phyloP scores from a whole-genome alignment of 2,888 invertebrate genomes.

The Imbricaverruca yamaguchii region DNA sequence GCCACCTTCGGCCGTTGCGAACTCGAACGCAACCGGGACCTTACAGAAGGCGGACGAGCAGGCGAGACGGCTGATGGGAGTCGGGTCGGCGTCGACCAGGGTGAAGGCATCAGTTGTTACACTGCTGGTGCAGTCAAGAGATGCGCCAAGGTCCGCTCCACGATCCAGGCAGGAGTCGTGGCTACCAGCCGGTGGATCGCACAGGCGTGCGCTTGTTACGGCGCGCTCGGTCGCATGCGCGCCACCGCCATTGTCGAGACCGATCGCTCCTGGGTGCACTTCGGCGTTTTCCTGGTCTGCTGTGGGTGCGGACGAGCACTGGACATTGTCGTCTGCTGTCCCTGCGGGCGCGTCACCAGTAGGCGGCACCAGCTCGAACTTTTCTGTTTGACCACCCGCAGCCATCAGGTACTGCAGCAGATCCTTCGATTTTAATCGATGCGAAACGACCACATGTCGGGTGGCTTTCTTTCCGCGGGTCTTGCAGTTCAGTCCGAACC shows the following conservation, averaged over 20 bases:
- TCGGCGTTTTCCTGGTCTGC: no score
- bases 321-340: no score
- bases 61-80: background rate
- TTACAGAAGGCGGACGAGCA: conserved; percentile 3
- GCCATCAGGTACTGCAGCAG: conserved; percentile 44
- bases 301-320: no score
- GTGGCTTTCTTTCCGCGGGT: conserved; percentile 47
- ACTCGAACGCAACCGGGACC: background rate
- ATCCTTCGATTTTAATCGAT: conserved; percentile 44
- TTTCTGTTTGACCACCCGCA: conserved; percentile 46
- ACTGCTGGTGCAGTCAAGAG: no score
- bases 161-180: no score
- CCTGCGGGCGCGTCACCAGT: no score
- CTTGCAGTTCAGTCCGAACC: conserved; percentile 46
- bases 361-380: conserved; percentile 45
- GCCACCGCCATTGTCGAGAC: no score
- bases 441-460: conserved; percentile 48
- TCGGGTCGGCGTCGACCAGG: background rate
- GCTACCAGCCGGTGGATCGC: no score
- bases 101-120: background rate
- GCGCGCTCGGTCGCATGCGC: no score
- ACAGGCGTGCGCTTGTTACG: no score
- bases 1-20: background rate
- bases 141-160: no score
- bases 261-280: no score